Evolutionary conservation across 2,888 invertebrate species (phyloP), one percentile per base, ranked within the genome.

Genomic region (Epiblema foenella): DNA sequence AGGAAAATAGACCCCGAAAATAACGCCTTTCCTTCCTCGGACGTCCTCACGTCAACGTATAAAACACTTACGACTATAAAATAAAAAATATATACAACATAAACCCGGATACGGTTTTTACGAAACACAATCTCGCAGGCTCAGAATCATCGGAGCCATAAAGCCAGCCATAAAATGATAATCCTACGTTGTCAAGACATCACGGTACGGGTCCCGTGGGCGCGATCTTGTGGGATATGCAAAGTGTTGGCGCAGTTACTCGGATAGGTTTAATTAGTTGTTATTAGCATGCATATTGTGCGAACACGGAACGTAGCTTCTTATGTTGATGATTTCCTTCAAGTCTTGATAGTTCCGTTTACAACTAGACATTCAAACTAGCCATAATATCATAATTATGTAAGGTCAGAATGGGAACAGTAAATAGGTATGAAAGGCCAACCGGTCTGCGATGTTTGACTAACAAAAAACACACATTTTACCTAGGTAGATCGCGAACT

Each of bases 111-210:
- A 17, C n/a, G 51, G 33, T 17, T 63, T 63, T 63, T 51, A 9
- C 18, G 33, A 33, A 37, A 51, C 52, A 63, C 63, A 63, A 63
- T 63, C 63, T 52, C 63, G 52, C 52, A n/a, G 33, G 49, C 62
- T 49, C 56, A 9, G 52, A 63, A 63, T 63, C 63, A 63, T 63
- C 10, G 33, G 51, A 10, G 52, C 63, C 52, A 52, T 63, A 63
- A 63, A 52, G 37, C 33, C 15, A 51, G n/a, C 52, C 63, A 39
- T 63, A 63, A 63, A 63, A 63, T 63, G 63, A 63, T 63, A 63
- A 63, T 63, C 62, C 51, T 20, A 12, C 62, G 62, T 56, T 56
- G 56, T 51, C 63, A 63, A 63, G 63, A 52, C 20, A 52, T 52
- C 51, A 11, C 37, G 37, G 33, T 12, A 63, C 37, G 12, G 49